A percentile compares a stretch with the other conserved stretches of the same genome.
These are phyloP conservation scores for Holocentrus rufus DNA, from an alignment of 2,797 vertebrate species.

Conservation along the genomic window DNA sequence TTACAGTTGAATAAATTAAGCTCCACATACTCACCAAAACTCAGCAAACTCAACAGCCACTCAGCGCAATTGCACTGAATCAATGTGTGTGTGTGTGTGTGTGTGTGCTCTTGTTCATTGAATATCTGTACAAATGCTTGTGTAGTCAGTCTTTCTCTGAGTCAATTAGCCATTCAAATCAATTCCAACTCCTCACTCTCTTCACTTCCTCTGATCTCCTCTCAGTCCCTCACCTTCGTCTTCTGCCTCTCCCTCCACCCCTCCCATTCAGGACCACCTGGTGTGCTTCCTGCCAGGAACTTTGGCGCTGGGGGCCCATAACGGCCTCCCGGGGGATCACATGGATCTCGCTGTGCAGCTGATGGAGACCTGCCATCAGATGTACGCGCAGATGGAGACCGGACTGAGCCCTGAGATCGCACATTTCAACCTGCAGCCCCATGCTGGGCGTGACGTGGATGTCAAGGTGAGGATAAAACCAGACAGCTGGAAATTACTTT, in stretches of 20 bases:
- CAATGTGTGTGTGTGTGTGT: neutral
- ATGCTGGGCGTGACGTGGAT: constrained; percentile 83
- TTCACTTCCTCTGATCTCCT: neutral
- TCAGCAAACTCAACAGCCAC: neutral
- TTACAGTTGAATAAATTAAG: no score
- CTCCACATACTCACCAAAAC: neutral
- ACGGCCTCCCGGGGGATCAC: constrained; percentile 89
- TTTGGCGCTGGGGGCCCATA: constrained; percentile 91
- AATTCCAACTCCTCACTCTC: constrained; percentile 2
- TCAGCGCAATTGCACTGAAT: neutral
- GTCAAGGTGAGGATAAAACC: constrained; percentile 85
- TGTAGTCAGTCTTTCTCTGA: neutral
- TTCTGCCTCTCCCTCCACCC: neutral
- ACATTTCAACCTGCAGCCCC: constrained; percentile 87
- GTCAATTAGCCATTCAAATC: neutral
- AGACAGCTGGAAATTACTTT: neutral
- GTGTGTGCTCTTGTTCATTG: constrained; percentile 9
- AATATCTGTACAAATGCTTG: neutral
- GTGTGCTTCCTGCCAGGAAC: constrained; percentile 98
- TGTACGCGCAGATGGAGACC: constrained; percentile 95
- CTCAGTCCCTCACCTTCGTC: neutral
- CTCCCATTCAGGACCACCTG: constrained; percentile 90
- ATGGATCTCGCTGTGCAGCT: constrained; percentile 91
- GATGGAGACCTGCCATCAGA: constrained; percentile 96
- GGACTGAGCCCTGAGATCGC: constrained; percentile 95